Evolutionary conservation across 2,113 vertebrate genomes (phyloP), one percentile per base, ranked within the genome.

Genomic region (Equus przewalskii): DNA sequence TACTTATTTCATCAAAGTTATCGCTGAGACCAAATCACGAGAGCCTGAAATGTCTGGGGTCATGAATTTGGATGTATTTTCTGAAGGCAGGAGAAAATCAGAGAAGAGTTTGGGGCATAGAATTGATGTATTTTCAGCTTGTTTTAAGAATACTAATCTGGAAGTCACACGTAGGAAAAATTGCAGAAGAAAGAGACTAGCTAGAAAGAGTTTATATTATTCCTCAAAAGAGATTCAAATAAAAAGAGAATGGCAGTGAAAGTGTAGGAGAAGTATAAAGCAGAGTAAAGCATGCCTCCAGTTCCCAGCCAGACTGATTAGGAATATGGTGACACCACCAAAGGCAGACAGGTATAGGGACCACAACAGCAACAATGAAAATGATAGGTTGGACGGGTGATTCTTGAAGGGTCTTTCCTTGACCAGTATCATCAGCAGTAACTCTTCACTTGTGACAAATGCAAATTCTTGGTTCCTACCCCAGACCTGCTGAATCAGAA

Each of bases 1-100:
- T 91, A 80, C 67, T 95, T 89, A 91, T 44, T 82, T 58, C 56
- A 44, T 64, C 51, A 80, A 26, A 79, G 83, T 96, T 96, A 51
- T 79, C 89, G 92, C 33, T 24, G 44, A 91, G 62, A 67, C 72
- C 41, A 91, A 73, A 82, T 64, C 44, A 62, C 14, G 64, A 28
- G 92, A 75, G 65, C 26, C 65, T 89, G 24, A 89, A 95, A 69
- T 75, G n/a, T 85, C 54, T 92, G 8, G 26, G 5, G 44, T 94
- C 70, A 72, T 69, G 16, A 73, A 14, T 84, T 58, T 92, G 44
- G 46, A 92, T 22, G 9, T 72, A 44, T 70, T 58, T 72, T 9
- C 22, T 75, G 9, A 36, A 93, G 24, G n/a, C 28, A 84, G 28
- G 44, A 82, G 41, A 58, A 36, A 94, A 94, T 89, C 58, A 91